Base-by-base conservation (phyloP, 2,888 invertebrate species). In the Tetragnatha montana region DNA sequence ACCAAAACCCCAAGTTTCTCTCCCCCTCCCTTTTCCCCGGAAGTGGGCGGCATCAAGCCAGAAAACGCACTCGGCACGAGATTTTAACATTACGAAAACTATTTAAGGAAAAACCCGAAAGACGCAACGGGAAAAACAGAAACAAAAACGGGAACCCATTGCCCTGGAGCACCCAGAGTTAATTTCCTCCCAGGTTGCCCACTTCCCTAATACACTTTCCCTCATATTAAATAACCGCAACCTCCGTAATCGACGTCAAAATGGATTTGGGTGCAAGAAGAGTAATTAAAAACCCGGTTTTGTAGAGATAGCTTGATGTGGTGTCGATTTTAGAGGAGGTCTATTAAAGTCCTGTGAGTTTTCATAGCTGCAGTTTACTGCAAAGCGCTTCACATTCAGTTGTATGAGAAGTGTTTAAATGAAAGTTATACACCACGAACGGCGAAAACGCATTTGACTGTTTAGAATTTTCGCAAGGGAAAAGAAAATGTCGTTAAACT, bases 11-110 rank as follows among this genome's bases (percentile, higher is more conserved):
- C 35, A 35, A 35, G 35, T 35, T 35, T 2, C 35, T 35, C 35
- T 35, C 35, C 35, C 35, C 35, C 35, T 4, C 35, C 35, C 35
- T 35, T 35, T 4, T 21, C 74, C 1, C 17, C 8, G 35, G 35
- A 17, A 74, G 74, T 8, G 35, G 17, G 74, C 50, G 71, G 70
- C 49, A 71, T 22, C 6, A 19, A 68, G 78, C 70, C 71, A 82
- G 71, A 51, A 22, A n/a, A 47, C 19, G 19, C 17, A 50, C 19
- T 8, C 78, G 10, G 21, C 85, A 85, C 85, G 85, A 69, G 35
- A 85, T 85, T 69, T 70, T 49, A 70, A 78, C 85, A 85, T 85
- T 85, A 85, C 69, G 50, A n/a, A 78, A 74, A 78, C 85, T 85
- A 85, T 78, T 76, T 85, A 70, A 50, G 76, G 76, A 76, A 60